Evolutionary conservation across 2,797 vertebrate species (phyloP), one percentile per base, ranked within the genome.

Genomic region (Vultur gryphus): DNA sequence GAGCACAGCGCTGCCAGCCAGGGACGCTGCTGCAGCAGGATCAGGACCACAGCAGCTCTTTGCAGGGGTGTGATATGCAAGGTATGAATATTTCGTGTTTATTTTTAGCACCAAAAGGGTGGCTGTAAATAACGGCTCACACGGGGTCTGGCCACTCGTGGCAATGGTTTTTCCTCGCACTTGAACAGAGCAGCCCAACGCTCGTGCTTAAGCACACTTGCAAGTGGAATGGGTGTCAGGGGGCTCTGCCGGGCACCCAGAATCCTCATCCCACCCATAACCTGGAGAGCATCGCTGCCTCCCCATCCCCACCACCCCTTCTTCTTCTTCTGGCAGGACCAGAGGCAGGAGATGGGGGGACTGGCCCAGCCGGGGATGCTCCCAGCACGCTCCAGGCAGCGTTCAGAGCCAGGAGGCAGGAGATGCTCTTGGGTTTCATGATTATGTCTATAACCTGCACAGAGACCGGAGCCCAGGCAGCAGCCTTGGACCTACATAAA

Each of bases 121-220:
- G 57, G 21, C n/a, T 59, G 33, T 20, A 59, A 93, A 59, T 25
- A 41, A 41, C 21, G 20, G 70, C 37, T 85, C n/a, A 8, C 6
- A 2, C 0, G 0, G 51, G 39, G 28, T 24, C 65, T n/a, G 87
- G 43, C 10, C 15, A 17, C 26, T 16, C 2, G 7, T 11, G 58
- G 62, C 52, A 66, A 55, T 2, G 13, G 4, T n/a, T n/a, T 10
- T 58, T 18, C 29, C 76, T 61, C 9, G 0, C 35, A 2, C 16
- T 26, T 18, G 5, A 44, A 39, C 7, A 21, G 28, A 19, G 43
- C 70, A 75, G 28, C 49, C 33, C 15, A 31, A 35, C 1, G 9
- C 85, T 44, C 1, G 0, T 13, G 13, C 43, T 21, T 11, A 54
- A 3, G 13, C 1, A 18, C 5, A 1, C 26, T 44, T 44, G 14